Conservation (phyloP, 2,888 invertebrate genomes). For the Lasioglossum figueresi region DNA sequence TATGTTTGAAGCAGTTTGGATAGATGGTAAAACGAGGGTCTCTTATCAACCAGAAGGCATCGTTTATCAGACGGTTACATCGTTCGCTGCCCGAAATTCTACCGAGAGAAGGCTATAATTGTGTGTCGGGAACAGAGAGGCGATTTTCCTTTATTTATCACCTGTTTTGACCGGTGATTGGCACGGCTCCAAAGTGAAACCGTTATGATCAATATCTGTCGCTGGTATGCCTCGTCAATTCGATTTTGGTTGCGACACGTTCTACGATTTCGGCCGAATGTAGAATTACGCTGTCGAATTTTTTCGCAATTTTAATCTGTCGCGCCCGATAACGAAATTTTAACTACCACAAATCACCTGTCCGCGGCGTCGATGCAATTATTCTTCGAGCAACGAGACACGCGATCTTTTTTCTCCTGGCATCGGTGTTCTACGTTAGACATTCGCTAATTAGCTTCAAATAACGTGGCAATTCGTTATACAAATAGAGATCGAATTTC, state of each 20-base stretch:
- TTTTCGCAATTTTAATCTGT: slow-evolving; percentile 4
- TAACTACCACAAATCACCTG: neutral
- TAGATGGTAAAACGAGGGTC: neutral
- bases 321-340: neutral
- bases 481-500: neutral
- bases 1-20: neutral
- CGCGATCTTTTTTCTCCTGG: neutral
- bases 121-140: slow-evolving; percentile 6
- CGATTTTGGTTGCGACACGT: slow-evolving; percentile 33
- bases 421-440: neutral
- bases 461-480: neutral
- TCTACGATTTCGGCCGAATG: neutral
- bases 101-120: slow-evolving; percentile 24
- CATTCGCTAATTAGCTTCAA: neutral
- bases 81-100: neutral
- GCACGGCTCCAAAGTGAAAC: slow-evolving; percentile 37
- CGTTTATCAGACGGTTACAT: neutral
- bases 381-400: neutral
- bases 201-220: slow-evolving; percentile 49
- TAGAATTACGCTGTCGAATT: neutral
- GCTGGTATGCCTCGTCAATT: slow-evolving; percentile 28
- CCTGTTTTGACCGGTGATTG: slow-evolving; percentile 39
- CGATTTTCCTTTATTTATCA: slow-evolving; percentile 29
- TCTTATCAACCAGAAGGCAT: neutral
- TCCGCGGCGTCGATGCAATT: neutral